Evolutionary conservation across 2,888 invertebrate genomes (phyloP), one percentile per base, ranked within the genome.

Genomic region (Caenorhabditis macrosperma): DNA sequence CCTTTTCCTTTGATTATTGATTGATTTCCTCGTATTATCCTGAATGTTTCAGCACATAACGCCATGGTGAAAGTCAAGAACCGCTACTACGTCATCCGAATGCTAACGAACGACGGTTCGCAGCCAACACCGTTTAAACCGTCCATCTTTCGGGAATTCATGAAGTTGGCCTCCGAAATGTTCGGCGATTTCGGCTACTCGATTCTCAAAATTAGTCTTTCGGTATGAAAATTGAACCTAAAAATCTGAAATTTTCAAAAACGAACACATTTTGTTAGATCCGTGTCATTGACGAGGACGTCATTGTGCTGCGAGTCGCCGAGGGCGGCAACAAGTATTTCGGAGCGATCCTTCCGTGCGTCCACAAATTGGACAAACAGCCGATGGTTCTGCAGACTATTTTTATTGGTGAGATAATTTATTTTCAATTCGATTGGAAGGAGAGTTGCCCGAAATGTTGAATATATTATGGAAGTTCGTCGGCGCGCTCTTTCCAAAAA

Each of bases 151-250:
- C 35, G 60, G 38, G 84, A 81, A 46, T 15, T 84, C 10, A 81
- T 81, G 61, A 81, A 77, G 33, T 35, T 66, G 5, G 50, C 77
- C 6, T 10, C 52, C 0, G 83, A 82, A 46, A 82, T 85, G 76
- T 83, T 82, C 48, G 85, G 85, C 38, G 85, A 85, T 71, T 44
- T 74, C 0, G 85, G 85, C 35, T 69, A 72, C 48, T 71, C 82
- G 0, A 71, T 82, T 20, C 50, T 84, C 7, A 79, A 78, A 76
- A 72, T 63, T 38, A 82, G 82, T 24, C 46, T 83, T 22, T 75
- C 74, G n/a, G 81, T 83, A n/a, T n/a, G n/a, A n/a, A n/a, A n/a
- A n/a, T n/a, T n/a, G n/a, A n/a, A n/a, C n/a, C n/a, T n/a, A n/a
- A n/a, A n/a, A n/a, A n/a, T n/a, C n/a, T n/a, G 20, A 60, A 46